Base-by-base conservation (phyloP, 2,113 vertebrate genomes). In the Anguilla japonica region DNA sequence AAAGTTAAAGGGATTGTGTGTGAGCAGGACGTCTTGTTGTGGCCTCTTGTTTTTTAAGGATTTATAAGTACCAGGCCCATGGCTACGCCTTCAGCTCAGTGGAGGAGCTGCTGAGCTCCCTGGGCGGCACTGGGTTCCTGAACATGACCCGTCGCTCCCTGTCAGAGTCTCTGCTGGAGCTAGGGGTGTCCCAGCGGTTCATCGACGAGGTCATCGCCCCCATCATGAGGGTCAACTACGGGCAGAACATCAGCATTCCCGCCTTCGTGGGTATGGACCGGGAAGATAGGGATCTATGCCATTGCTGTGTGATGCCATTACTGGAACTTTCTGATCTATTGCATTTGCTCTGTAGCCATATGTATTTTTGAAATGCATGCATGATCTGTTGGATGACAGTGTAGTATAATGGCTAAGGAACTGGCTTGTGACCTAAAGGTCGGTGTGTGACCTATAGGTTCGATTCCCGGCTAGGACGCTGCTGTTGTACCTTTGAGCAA, bases 51-150 rank as follows among this genome's bases (percentile, higher is more conserved):
- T 39, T 86, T 39, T 86, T 67, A 87, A 99, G 98, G 92, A 97
- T 99, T 90, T 99, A 99, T 91, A 99, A 99, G 94, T 99, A 99
- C 93, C 98, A 99, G 93, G 98, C 96, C 0, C 98, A 99, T 0
- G 98, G 98, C 81, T 98, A 98, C 0, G 97, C 98, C 60, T 99
- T 99, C 95, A 98, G 97, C 71, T 97, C 97, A 0, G 96, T 98
- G 90, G 98, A 99, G 90, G 97, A 98, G 89, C 94, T 99, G 86
- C 93, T 99, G 87, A 95, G 93, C 88, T 99, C 98, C 0, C 95
- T 99, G 41, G 98, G 98, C 0, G 97, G 98, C 1, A 95, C 97
- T 0, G 94, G 96, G 88, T 99, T 99, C 0, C 90, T 99, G 91
- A 99, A 99, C 94, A 98, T 99, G 98, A 99, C 98, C 0, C 97